Conservation (phyloP, 2,797 vertebrate species). For the Staurois parvus region DNA sequence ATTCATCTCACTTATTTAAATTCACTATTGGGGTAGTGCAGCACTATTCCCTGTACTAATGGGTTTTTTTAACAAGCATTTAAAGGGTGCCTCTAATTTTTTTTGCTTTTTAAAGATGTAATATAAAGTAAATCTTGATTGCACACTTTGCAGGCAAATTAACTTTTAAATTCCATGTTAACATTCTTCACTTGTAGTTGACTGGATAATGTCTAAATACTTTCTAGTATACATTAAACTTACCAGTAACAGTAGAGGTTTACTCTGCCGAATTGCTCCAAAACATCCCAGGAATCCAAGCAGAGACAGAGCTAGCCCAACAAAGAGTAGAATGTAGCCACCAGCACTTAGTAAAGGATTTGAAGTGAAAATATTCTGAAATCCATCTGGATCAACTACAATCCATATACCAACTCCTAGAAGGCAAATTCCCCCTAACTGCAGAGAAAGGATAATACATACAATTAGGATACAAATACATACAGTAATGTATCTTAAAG, state of each 20-base stretch:
- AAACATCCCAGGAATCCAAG: constrained; percentile 72
- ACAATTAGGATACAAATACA: not conserved
- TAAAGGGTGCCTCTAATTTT: too few species aligned
- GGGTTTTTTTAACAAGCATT: too few species aligned
- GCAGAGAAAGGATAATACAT: constrained; percentile 15
- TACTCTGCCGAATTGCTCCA: constrained; percentile 65
- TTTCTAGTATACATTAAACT: constrained; percentile 32
- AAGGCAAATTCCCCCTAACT: constrained; percentile 67
- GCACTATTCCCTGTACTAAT: too few species aligned
- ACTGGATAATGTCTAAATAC: too few species aligned
- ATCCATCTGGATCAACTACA: constrained; percentile 64
- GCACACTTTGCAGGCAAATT: too few species aligned
- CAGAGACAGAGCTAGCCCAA: constrained; percentile 64
- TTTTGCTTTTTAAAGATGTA: too few species aligned
- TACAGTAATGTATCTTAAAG: not conserved
- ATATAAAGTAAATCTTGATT: too few species aligned
- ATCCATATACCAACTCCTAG: constrained; percentile 66
- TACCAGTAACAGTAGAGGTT: constrained; percentile 66
- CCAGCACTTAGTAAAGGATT: constrained; percentile 25
- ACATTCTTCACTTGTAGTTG: too few species aligned
- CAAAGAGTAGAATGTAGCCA: constrained; percentile 62
- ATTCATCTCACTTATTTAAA: too few species aligned
- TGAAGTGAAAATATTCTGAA: constrained; percentile 63
- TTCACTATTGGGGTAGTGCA: too few species aligned
- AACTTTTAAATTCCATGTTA: too few species aligned